Conservation (phyloP, 2,797 vertebrate species). For the Hypotaenidia philippensis region DNA sequence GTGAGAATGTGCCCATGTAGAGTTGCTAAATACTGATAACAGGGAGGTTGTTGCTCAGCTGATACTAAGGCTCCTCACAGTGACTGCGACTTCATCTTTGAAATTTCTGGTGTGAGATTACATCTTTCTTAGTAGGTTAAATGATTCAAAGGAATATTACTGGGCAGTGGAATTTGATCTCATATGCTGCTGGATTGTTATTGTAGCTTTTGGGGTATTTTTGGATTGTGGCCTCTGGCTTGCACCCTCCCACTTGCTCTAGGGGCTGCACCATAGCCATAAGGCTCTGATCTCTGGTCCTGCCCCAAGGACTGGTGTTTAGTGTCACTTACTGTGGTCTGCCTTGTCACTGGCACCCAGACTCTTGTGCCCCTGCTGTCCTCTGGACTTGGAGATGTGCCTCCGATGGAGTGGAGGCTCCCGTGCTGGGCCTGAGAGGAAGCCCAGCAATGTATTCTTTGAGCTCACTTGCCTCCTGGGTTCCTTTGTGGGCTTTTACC, state of each 20-base stretch:
- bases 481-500: not conserved
- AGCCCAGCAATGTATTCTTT: not conserved
- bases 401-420: not conserved
- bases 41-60: not conserved
- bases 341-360: not conserved
- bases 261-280: not conserved
- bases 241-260: not conserved
- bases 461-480: not conserved
- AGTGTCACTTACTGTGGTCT: rapidly evolving
- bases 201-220: not conserved
- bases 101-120: not conserved
- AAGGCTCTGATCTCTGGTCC: not conserved
- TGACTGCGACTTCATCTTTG: not conserved
- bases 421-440: not conserved
- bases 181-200: not conserved
- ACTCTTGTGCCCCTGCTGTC: not conserved
- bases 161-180: not conserved
- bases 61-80: not conserved
- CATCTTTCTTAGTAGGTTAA: not conserved
- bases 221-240: not conserved
- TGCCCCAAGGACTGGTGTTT: rapidly evolving
- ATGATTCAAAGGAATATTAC: not conserved
- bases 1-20: rapidly evolving
- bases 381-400: not conserved
- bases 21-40: not conserved